A percentile compares a stretch with the other conserved stretches of the same genome.
Evolutionary conservation across 2,113 vertebrate genomes (phyloP).

Genomic region (Coracopsis vasa): DNA sequence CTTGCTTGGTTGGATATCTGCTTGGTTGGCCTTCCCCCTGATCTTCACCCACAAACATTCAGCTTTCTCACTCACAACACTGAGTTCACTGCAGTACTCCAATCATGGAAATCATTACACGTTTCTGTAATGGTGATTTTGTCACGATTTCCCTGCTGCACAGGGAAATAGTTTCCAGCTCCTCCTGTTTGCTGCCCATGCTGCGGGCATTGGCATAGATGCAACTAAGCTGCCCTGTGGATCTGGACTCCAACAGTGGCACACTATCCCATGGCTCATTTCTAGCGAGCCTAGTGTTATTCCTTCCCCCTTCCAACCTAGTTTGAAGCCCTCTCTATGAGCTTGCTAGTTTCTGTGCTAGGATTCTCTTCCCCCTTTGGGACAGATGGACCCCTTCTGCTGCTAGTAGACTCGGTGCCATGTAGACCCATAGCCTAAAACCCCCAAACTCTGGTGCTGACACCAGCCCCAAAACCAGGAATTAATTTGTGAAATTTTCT

Average conservation of each 20-base stretch:
- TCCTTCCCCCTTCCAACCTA: not conserved
- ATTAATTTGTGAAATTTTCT: not conserved
- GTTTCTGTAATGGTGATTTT: not conserved
- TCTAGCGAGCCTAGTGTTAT: not conserved
- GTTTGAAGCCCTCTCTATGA: not conserved
- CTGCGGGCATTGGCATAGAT: not conserved
- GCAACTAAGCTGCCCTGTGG: not conserved
- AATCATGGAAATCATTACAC: not conserved
- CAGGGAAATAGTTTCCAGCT: not conserved
- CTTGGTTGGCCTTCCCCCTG: not conserved
- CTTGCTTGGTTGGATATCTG: not conserved
- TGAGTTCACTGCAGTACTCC: not conserved
- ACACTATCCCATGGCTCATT: not conserved
- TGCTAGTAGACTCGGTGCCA: not conserved
- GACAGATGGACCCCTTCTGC: not conserved
- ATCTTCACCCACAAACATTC: not conserved
- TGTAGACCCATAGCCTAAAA: not conserved
- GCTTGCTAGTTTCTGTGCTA: not conserved
- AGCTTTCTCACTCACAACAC: not conserved
- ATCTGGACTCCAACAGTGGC: not conserved
- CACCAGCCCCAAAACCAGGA: not conserved
- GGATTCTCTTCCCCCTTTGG: not conserved
- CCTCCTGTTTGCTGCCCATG: not conserved
- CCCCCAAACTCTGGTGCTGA: not conserved
- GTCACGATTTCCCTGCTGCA: not conserved